These are phyloP conservation scores for Eumacrocentrus americanus DNA, from an alignment of 2,888 invertebrate species.

Conservation along the genomic window DNA sequence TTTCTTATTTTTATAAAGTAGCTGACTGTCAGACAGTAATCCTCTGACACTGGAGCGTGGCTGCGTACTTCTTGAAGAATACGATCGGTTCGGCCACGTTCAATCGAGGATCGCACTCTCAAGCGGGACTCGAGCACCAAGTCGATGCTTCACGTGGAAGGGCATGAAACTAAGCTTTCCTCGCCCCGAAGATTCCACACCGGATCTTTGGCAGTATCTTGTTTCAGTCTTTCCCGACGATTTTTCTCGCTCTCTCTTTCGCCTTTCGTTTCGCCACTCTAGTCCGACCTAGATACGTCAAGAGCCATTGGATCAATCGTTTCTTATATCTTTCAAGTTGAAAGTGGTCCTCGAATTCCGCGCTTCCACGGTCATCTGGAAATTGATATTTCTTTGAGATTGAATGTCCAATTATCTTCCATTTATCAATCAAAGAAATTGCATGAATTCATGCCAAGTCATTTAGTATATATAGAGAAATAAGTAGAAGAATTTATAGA, in stretches of 20 bases:
- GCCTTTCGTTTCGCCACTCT: constrained; percentile 17
- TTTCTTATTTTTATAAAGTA: background rate
- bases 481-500: background rate
- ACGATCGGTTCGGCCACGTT: constrained; percentile 33
- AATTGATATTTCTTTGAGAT: background rate
- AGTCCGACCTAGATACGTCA: constrained; percentile 31
- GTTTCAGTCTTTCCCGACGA: constrained; percentile 7
- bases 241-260: constrained; percentile 12
- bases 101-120: constrained; percentile 31
- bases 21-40: background rate
- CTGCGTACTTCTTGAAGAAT: constrained; percentile 2
- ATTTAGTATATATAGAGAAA: background rate
- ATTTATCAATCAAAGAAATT: background rate
- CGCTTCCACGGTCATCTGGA: constrained; percentile 4
- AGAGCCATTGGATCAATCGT: constrained; percentile 31
- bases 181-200: constrained; percentile 5
- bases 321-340: constrained; percentile 21
- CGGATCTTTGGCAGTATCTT: constrained; percentile 7
- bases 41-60: background rate
- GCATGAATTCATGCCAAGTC: no score
- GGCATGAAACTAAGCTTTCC: constrained; percentile 32
- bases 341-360: constrained; percentile 6
- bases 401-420: background rate
- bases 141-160: constrained; percentile 29
- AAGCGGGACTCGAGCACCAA: constrained; percentile 30